phyloP scores from a whole-genome alignment of 1,140 invertebrate species.

The Octopus bimaculoides region DNA sequence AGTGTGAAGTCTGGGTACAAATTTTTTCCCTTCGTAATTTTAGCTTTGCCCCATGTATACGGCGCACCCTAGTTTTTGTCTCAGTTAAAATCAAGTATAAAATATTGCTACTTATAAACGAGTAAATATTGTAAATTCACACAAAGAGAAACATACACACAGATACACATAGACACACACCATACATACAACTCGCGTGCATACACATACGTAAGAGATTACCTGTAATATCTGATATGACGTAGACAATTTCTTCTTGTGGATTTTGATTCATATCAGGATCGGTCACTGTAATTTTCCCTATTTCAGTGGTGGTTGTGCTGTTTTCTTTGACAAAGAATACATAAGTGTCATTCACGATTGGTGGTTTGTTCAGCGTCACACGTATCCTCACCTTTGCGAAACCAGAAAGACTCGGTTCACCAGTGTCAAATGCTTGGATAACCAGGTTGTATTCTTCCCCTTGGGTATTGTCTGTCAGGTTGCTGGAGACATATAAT shows the following conservation, averaged over 20 bases:
- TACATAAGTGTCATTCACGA: background rate
- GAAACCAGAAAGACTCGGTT: background rate
- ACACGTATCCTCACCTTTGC: background rate
- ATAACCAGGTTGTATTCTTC: conserved; percentile 2
- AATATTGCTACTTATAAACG: too few species aligned
- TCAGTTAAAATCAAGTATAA: too few species aligned
- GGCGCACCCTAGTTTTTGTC: too few species aligned
- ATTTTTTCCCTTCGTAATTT: too few species aligned
- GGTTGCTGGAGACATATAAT: conserved; percentile 3
- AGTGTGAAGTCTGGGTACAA: too few species aligned
- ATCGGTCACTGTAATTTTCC: conserved; percentile 5
- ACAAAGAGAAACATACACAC: too few species aligned
- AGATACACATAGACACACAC: too few species aligned
- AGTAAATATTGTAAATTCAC: too few species aligned
- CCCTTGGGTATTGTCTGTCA: background rate
- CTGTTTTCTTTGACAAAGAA: background rate
- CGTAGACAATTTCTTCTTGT: background rate
- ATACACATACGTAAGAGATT: background rate
- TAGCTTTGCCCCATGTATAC: too few species aligned
- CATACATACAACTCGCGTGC: too few species aligned
- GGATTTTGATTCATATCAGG: conserved; percentile 2
- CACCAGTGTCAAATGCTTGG: conserved; percentile 1
- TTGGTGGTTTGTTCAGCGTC: conserved; percentile 1
- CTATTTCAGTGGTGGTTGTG: background rate
- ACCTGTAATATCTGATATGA: background rate